These are phyloP conservation scores for Timandra comae DNA, from an alignment of 2,888 invertebrate species.

Conservation along the genomic window DNA sequence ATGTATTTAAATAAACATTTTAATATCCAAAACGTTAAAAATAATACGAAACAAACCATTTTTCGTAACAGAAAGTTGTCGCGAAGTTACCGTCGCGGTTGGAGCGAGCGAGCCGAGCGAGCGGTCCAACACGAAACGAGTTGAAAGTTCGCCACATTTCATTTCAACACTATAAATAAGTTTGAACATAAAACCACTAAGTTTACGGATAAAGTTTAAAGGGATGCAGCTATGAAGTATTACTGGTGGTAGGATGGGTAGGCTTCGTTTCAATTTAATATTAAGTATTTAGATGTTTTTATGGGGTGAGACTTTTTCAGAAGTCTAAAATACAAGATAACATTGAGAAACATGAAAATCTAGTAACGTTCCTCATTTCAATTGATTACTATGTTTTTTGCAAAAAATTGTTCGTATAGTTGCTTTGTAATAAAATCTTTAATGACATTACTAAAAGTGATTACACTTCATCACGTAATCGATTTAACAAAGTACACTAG, in stretches of 20 bases:
- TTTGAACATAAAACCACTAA: constrained; percentile 54
- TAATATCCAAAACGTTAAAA: too few species aligned
- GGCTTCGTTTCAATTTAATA: constrained; percentile 5
- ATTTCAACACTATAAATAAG: constrained; percentile 54
- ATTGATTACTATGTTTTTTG: too few species aligned
- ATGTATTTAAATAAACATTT: too few species aligned
- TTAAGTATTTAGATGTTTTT: not conserved
- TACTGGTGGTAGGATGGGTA: constrained; percentile 1
- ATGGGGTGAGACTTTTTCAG: too few species aligned
- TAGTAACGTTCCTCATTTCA: too few species aligned
- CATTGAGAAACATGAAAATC: too few species aligned
- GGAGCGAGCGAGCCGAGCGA: constrained; percentile 36
- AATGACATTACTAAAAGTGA: not conserved
- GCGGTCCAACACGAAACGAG: constrained; percentile 36
- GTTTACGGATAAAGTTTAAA: constrained; percentile 37
- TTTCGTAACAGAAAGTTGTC: constrained; percentile 50
- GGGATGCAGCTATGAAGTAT: constrained; percentile 19
- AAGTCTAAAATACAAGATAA: not conserved
- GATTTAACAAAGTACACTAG: not conserved
- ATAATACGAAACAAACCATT: too few species aligned
- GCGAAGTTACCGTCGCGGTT: constrained; percentile 56
- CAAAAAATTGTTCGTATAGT: too few species aligned
- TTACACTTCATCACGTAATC: too few species aligned
- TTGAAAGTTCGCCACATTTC: constrained; percentile 43
- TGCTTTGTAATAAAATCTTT: too few species aligned